Evolutionary conservation across 2,797 vertebrate genomes (phyloP), one percentile per base, ranked within the genome.

Genomic region (Vespertilio murinus): DNA sequence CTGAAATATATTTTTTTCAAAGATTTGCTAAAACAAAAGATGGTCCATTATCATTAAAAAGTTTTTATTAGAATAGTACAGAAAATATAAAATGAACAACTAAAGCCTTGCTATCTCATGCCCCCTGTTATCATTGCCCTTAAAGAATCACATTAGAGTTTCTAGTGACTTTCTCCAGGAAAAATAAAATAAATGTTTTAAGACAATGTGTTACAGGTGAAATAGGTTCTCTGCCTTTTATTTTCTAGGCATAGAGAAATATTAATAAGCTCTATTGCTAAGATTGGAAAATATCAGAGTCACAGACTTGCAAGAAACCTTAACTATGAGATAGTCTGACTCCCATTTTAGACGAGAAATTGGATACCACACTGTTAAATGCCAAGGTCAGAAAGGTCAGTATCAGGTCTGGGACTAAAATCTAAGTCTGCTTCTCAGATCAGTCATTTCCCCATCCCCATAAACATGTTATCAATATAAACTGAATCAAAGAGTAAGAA

Each of bases 1-100:
- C 30, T 4, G 18, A 90, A 78, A 42, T 30, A 80, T 23, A 49
- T 28, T 35, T 61, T 88, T 96, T 87, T 89, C 25, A 86, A 95
- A 89, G 28, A 47, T 61, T 74, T 85, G 38, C 67, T 54, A 47
- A 79, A 93, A 92, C 6, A 83, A 92, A 81, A 82, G 80, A 70
- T 38, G 5, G 6, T 47, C 42, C 42, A 42, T 42, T 42, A 42
- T 8, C 18, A 49, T 86, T 42, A 83, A 45, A 17, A 56, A 42
- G 8, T 93, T 93, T 91, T 88, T 28, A 75, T 45, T 75, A 87
- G 56, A 61, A 54, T 35, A 89, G 28, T 49, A 88, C 0, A 73
- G 25, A 83, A 67, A 91, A 1, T 67, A 65, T 16, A 69, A 82
- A n/a, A n/a, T 73, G 45, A 91, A 16, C 20, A 79, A 94, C 28